Evolutionary conservation across 1,140 invertebrate genomes (phyloP), one percentile per base, ranked within the genome.

Genomic region (Drosophila teissieri): DNA sequence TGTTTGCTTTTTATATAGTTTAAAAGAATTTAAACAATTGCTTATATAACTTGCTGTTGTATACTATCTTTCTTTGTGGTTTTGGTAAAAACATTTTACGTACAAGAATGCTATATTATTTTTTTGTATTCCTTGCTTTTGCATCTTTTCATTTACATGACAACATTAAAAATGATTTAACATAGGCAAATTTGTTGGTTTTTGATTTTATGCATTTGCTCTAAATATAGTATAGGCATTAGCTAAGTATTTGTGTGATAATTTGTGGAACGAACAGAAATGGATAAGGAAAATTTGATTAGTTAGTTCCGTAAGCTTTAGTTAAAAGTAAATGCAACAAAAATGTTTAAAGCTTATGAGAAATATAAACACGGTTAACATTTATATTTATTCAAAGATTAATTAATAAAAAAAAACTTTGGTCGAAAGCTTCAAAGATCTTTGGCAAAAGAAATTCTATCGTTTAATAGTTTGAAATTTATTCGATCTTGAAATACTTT

Each of bases 11-110:
- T 40, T 73, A 69, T 78, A 68, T 63, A 57, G 73, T 85, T 86
- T 78, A 86, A 85, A 86, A 64, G 57, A 69, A 65, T 79, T 88
- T 76, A 88, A 86, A 86, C 83, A 88, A 86, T 86, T 86, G 83
- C 83, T 86, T 88, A 76, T 70, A 72, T 75, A 72, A 79, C 49
- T 73, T 78, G 61, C 46, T 79, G 49, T 57, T 61, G 58, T 52
- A 65, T 73, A 62, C 68, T 83, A 55, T 74, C 12, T 39, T 60
- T 49, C 57, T 55, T 84, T 57, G 7, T 19, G 62, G 67, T 65
- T 65, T 73, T 34, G 40, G 69, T 88, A 82, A 64, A 86, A 88
- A 88, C 79, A 88, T 82, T 79, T 79, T 49, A 57, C 72, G 69
- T 86, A 88, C 62, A 86, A 88, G 54, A 60, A 73, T 67, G 40